Evolutionary conservation across 2,888 invertebrate genomes (phyloP).

Genomic region (Stenichneumon culpator): DNA sequence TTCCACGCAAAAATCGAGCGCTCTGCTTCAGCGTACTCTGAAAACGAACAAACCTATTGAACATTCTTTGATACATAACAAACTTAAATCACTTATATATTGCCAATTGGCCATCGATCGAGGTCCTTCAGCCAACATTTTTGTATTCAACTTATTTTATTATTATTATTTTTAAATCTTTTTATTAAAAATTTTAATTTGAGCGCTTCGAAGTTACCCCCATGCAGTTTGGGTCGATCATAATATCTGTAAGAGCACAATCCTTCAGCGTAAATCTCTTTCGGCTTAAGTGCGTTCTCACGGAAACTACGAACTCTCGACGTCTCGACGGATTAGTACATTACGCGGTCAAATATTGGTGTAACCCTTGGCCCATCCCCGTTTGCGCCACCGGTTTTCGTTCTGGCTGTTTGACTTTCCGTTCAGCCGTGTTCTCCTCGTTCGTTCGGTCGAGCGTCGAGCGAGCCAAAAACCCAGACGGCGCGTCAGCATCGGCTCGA

Average conservation of each 20-base stretch:
- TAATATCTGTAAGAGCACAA: background rate
- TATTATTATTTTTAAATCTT: background rate
- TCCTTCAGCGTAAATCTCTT: background rate
- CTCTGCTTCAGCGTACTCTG: too few relatives aligned
- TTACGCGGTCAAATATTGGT: conserved; percentile 78
- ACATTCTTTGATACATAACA: too few relatives aligned
- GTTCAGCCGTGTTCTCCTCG: conserved; percentile 40
- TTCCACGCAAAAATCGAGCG: too few relatives aligned
- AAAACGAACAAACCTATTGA: too few relatives aligned
- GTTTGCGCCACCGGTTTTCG: conserved; percentile 49
- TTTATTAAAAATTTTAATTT: background rate
- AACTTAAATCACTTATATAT: too few relatives aligned
- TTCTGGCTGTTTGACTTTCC: conserved; percentile 77
- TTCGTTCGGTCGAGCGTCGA: conserved; percentile 51
- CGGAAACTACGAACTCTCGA: conserved; percentile 34
- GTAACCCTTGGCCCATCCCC: conserved; percentile 67
- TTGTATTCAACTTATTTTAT: background rate
- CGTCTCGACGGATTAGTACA: conserved; percentile 69
- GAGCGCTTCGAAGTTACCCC: background rate
- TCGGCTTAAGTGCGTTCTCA: conserved; percentile 1
- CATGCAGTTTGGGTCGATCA: background rate
- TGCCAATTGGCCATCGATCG: background rate
- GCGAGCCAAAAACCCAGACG: conserved; percentile 58
- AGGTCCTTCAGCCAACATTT: background rate
- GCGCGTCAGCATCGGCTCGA: conserved; percentile 63